Evolutionary conservation across 2,797 vertebrate species (phyloP).

Genomic region (Xiphorhynchus erythropygius): DNA sequence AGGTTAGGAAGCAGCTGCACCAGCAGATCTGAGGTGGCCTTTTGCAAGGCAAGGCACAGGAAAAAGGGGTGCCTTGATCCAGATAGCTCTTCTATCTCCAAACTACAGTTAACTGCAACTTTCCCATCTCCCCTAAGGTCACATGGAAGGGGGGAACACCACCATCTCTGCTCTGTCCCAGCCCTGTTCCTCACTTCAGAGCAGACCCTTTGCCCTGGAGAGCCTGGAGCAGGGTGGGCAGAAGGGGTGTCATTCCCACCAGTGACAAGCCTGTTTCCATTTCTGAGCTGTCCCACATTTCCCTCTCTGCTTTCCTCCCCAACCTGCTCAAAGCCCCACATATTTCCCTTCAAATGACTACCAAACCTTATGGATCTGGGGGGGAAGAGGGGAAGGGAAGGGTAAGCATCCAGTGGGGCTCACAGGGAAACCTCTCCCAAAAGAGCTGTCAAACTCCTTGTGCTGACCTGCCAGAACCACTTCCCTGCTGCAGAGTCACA

Average conservation of each 20-base stretch:
- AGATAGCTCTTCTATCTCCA: background rate
- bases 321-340: background rate
- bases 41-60: background rate
- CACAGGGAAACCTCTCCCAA: background rate
- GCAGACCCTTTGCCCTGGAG: background rate
- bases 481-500: background rate
- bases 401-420: background rate
- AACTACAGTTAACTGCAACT: background rate
- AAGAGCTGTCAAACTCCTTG: background rate
- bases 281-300: background rate
- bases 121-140: background rate
- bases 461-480: background rate
- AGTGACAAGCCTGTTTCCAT: background rate
- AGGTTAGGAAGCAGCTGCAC: slow-evolving; percentile 31
- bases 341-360: background rate
- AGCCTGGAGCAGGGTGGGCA: accelerated
- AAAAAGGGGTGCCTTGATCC: background rate
- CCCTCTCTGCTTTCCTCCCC: background rate
- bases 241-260: background rate
- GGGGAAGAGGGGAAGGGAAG: background rate
- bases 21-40: background rate
- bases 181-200: background rate
- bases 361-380: background rate
- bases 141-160: accelerated
- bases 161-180: background rate